These are phyloP conservation scores for Pangasianodon hypophthalmus DNA, from an alignment of 2,113 vertebrate genomes.

Conservation along the genomic window DNA sequence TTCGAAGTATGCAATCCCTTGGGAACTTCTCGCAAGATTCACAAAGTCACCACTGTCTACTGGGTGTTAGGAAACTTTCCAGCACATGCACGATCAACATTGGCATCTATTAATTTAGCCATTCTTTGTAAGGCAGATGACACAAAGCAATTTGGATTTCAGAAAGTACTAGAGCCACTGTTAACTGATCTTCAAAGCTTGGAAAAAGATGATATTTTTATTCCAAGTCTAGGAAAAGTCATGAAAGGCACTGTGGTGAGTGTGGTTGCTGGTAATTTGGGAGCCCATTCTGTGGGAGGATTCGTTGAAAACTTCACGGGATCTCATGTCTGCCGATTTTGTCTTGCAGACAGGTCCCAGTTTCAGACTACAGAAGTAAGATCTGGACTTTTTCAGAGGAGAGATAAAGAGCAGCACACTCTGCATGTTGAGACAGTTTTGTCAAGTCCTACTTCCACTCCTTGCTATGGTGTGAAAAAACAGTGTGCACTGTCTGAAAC, in stretches of 20 bases:
- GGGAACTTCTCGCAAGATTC: conserved; percentile 16
- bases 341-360: background rate
- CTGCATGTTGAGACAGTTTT: conserved; percentile 18
- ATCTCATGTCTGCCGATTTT: conserved; percentile 27
- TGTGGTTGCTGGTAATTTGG: conserved; percentile 24
- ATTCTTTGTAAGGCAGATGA: too few species aligned
- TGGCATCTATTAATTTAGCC: conserved; percentile 20
- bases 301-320: conserved; percentile 27
- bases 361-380: conserved; percentile 41
- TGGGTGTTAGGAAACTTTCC: conserved; percentile 34
- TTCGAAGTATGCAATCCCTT: conserved; percentile 30
- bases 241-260: conserved; percentile 26
- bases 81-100: conserved; percentile 20
- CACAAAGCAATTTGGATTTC: background rate
- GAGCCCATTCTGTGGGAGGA: conserved; percentile 26
- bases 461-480: conserved; percentile 34
- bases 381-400: conserved; percentile 16
- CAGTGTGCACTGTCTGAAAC: conserved; percentile 24
- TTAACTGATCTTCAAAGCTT: conserved; percentile 26
- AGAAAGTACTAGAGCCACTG: conserved; percentile 5
- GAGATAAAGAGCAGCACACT: background rate
- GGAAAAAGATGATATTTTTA: conserved; percentile 39
- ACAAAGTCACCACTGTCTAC: conserved; percentile 13
- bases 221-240: conserved; percentile 36
- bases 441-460: background rate